Evolutionary conservation across 2,888 invertebrate genomes (phyloP).

Genomic region (Ommatoiulus sabulosus): DNA sequence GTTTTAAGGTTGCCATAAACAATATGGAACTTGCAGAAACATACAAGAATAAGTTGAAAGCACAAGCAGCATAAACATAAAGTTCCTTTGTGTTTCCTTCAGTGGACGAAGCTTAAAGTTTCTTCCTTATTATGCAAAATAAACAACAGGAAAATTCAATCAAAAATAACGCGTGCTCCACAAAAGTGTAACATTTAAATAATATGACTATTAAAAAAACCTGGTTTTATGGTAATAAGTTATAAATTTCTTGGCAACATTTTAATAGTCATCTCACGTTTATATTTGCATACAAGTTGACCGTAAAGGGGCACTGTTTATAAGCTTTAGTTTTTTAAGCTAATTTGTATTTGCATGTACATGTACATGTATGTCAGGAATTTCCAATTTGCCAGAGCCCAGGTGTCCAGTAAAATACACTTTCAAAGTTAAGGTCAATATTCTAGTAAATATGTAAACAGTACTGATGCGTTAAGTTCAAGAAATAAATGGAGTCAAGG

Average conservation of each 20-base stretch:
- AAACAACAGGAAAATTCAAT: background rate
- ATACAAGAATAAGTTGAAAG: too few relatives aligned
- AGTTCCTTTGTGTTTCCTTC: too few relatives aligned
- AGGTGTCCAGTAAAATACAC: background rate
- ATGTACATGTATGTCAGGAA: background rate
- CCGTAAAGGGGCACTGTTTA: background rate
- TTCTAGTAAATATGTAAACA: background rate
- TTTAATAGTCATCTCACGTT: background rate
- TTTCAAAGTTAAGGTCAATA: slow-evolving; percentile 36
- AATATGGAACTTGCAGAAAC: too few relatives aligned
- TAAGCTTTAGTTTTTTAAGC: background rate
- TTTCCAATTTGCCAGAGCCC: background rate
- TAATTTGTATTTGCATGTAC: background rate
- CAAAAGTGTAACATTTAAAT: background rate
- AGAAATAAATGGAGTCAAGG: background rate
- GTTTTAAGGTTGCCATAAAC: too few relatives aligned
- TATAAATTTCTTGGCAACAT: background rate
- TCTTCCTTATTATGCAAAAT: background rate
- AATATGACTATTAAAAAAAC: background rate
- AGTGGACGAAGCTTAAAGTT: too few relatives aligned
- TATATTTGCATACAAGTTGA: background rate
- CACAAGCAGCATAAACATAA: too few relatives aligned
- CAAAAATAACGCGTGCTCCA: background rate
- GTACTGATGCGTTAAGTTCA: slow-evolving; percentile 23
- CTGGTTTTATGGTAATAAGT: background rate